phyloP scores from a whole-genome alignment of 2,888 invertebrate species.

The Parthenolecanium corni region DNA sequence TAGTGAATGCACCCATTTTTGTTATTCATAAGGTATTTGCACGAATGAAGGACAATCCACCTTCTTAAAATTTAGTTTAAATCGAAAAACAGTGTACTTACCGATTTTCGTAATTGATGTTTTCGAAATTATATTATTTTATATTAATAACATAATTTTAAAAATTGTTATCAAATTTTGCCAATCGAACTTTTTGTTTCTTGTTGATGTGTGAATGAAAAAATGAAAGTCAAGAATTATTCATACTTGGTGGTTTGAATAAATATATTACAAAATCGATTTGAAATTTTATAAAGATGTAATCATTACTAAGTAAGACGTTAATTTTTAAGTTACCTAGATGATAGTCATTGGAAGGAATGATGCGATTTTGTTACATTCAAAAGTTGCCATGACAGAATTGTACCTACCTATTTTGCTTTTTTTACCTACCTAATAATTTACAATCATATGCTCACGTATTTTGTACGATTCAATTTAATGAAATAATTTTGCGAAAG shows the following conservation, averaged over 20 bases:
- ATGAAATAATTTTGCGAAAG: too few relatives aligned
- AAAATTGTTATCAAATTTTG: too few relatives aligned
- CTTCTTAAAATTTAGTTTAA: slow-evolving; percentile 5
- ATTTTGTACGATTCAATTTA: too few relatives aligned
- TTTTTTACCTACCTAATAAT: too few relatives aligned
- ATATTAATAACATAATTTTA: too few relatives aligned
- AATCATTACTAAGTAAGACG: neutral
- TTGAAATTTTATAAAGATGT: neutral
- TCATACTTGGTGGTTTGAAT: neutral
- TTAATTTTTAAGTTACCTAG: neutral
- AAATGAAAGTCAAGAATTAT: neutral
- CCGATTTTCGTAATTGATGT: neutral
- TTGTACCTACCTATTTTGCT: too few relatives aligned
- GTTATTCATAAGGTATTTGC: neutral
- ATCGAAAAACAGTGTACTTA: neutral
- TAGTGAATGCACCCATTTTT: slow-evolving; percentile 2
- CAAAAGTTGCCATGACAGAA: too few relatives aligned
- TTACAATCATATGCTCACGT: too few relatives aligned
- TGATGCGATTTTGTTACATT: too few relatives aligned
- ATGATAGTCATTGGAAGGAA: neutral
- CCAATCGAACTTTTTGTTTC: neutral
- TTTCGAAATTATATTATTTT: neutral
- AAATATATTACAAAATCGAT: too few relatives aligned
- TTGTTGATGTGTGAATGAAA: neutral
- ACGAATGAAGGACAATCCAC: slow-evolving; percentile 8